These are phyloP conservation scores for Poliocrania exsul DNA, from an alignment of 2,797 vertebrate species.

Conservation along the genomic window DNA sequence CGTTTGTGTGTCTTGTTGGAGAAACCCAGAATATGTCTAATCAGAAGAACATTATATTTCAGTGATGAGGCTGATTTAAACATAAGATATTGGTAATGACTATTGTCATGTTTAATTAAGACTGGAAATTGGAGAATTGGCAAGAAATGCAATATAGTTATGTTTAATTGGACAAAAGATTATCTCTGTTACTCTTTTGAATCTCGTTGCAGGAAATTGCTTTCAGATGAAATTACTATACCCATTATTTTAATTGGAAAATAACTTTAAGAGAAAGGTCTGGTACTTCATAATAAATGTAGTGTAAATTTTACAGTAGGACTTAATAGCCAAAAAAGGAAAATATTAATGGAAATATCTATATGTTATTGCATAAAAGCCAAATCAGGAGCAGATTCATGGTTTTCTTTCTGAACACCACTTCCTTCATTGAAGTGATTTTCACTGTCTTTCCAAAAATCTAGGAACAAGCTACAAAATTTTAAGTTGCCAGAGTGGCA, in stretches of 20 bases:
- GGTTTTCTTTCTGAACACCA: background rate
- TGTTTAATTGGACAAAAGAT: background rate
- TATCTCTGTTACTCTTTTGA: background rate
- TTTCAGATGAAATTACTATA: background rate
- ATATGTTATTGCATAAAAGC: background rate
- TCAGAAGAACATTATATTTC: background rate
- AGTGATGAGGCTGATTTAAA: background rate
- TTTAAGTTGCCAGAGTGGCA: background rate
- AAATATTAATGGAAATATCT: background rate
- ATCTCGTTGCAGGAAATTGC: constrained; percentile 16
- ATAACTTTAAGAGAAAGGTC: constrained; percentile 10
- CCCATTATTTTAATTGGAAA: background rate
- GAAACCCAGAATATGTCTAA: background rate
- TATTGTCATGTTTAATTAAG: background rate
- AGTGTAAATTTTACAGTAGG: constrained; percentile 11
- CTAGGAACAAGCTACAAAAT: background rate
- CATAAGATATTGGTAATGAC: background rate
- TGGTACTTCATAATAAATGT: constrained; percentile 10
- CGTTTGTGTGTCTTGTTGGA: background rate
- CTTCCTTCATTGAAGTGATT: background rate
- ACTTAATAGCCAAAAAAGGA: background rate
- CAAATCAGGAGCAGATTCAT: background rate
- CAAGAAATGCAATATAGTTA: background rate
- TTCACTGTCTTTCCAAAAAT: background rate
- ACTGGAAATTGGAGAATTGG: background rate